Conservation (phyloP, 1,140 invertebrate genomes). For the Homalodisca vitripennis region DNA sequence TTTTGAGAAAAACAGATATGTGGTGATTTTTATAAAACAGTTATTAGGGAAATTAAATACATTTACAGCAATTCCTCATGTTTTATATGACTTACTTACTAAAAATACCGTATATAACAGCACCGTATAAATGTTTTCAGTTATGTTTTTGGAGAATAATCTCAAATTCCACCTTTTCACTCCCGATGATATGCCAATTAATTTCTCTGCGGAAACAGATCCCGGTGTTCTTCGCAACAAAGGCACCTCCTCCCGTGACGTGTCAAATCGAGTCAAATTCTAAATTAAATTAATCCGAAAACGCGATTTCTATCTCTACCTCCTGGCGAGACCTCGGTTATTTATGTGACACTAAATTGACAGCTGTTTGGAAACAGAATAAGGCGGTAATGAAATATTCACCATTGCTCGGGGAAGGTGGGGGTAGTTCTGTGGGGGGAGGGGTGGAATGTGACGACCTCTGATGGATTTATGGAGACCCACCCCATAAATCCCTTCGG, state of each 20-base stretch:
- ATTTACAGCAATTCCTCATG: too few species aligned
- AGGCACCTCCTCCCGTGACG: neutral
- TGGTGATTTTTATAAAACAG: too few species aligned
- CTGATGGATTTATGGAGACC: slow-evolving; percentile 16
- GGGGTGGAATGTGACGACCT: slow-evolving; percentile 14
- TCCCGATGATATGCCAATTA: too few species aligned
- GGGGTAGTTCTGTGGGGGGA: neutral
- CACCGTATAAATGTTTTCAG: too few species aligned
- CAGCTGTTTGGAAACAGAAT: slow-evolving; percentile 21
- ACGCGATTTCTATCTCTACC: slow-evolving; percentile 11
- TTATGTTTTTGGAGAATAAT: too few species aligned
- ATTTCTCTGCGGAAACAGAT: neutral
- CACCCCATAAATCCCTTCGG: neutral
- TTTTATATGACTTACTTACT: too few species aligned
- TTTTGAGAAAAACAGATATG: too few species aligned
- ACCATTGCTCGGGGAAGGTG: neutral
- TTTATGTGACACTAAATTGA: slow-evolving; percentile 24
- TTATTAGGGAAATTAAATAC: too few species aligned
- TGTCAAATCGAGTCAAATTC: slow-evolving; percentile 2
- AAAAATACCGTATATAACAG: too few species aligned
- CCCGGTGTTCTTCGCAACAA: neutral
- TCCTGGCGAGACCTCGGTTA: neutral
- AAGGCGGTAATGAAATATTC: slow-evolving; percentile 10
- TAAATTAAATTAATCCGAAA: neutral
- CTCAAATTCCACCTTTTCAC: too few species aligned